phyloP scores from a whole-genome alignment of 2,113 vertebrate genomes.

The Bombycilla garrulus region DNA sequence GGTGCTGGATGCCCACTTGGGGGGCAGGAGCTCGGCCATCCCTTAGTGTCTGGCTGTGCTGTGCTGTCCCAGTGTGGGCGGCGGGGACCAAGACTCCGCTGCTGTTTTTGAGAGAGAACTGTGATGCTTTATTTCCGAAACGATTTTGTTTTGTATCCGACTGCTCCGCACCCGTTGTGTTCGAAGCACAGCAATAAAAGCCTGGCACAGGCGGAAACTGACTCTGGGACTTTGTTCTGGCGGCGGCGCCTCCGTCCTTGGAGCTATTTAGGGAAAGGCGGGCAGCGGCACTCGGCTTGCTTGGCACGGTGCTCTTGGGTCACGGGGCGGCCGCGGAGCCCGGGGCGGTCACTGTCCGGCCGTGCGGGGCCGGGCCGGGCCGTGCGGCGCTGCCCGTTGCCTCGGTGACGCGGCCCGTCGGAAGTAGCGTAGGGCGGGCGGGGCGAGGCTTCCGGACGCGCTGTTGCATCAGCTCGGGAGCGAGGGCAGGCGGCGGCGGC shows the following conservation, averaged over 20 bases:
- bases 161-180: background rate
- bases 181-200: background rate
- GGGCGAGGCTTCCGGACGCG: slow-evolving; percentile 43
- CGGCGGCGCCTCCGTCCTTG: background rate
- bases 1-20: background rate
- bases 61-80: accelerated
- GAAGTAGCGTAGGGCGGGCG: slow-evolving; percentile 34
- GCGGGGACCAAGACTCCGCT: accelerated
- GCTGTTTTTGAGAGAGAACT: background rate
- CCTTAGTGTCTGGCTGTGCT: background rate
- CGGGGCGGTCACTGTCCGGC: too few relatives aligned
- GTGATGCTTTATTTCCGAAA: background rate
- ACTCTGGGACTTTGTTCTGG: background rate
- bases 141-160: accelerated
- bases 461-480: slow-evolving; percentile 72
- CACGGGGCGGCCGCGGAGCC: accelerated
- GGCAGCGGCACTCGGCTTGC: accelerated
- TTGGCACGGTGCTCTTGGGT: accelerated
- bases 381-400: background rate
- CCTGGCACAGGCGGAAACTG: background rate
- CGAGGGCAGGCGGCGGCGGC: background rate
- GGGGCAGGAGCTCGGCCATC: accelerated
- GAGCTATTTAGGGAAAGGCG: background rate
- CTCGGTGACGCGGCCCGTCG: slow-evolving; percentile 3
- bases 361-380: too few relatives aligned